Evolutionary conservation across 2,888 invertebrate species (phyloP), one percentile per base, ranked within the genome.

Genomic region (Calliopum simillimum): DNA sequence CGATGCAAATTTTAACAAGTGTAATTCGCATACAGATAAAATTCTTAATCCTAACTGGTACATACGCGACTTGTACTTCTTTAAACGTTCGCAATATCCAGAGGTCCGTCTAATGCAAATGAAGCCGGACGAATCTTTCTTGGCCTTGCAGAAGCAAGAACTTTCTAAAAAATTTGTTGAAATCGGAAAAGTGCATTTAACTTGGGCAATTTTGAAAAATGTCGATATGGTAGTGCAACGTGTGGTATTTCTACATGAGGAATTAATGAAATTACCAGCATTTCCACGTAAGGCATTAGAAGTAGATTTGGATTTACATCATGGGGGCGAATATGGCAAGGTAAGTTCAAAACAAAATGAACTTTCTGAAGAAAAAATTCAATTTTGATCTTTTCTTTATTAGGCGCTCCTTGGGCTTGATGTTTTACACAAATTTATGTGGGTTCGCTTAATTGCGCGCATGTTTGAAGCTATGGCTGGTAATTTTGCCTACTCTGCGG

Each of bases 381-480:
- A 21, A 6, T 21, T 62, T 19, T 23, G 13, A 2, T 46, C 4
- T 8, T 11, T 55, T 49, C 55, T 19, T n/a, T n/a, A 8, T 6
- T 16, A 93, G 90, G 95, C 96, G 79, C 88, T 98, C 46, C 89
- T 96, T 61, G 96, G 98, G 1, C 87, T 99, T 76, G 99, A 99
- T 84, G 96, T 98, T 0, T 88, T 99, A 74, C 99, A 99, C 86
- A 99, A 99, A 86, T 97, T 98, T 81, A 97, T 97, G 91, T 99
- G 99, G 99, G 96, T 98, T 2, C 93, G 97, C 74, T 87, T 99
- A 46, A 97, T 98, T 80, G 94, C 96, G 1, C 91, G 97, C 61
- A 97, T 99, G 97, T 98, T 98, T 82, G 96, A 96, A 86, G 97
- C 97, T 0, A 98, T 98, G 97, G 96, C 97, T 1, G 97, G 97